These are phyloP conservation scores for Diogma glabrata DNA, from an alignment of 2,888 invertebrate genomes.

Conservation along the genomic window DNA sequence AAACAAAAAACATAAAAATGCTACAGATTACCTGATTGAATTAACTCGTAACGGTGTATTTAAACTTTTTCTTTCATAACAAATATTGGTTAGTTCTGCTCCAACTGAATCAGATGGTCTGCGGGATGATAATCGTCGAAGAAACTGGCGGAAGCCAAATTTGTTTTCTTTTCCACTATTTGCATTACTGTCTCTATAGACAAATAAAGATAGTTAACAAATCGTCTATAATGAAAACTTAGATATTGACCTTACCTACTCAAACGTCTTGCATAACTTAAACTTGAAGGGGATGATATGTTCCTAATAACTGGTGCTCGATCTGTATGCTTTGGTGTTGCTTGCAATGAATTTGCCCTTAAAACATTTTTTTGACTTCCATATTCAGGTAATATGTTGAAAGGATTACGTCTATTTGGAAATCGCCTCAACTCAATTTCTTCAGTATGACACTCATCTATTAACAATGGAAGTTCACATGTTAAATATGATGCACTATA, in stretches of 20 bases:
- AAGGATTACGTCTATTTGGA: constrained; percentile 15
- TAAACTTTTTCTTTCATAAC: neutral
- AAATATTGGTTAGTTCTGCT: too few species aligned
- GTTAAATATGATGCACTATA: constrained; percentile 47
- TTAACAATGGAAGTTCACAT: constrained; percentile 48
- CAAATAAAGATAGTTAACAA: too few species aligned
- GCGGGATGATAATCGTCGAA: constrained; percentile 34
- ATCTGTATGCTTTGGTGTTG: constrained; percentile 21
- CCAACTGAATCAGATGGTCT: constrained; percentile 13
- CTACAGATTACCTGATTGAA: too few species aligned
- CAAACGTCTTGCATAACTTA: constrained; percentile 7
- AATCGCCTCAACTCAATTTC: constrained; percentile 34
- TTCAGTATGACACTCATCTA: constrained; percentile 45
- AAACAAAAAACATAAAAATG: too few species aligned
- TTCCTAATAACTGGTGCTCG: constrained; percentile 39
- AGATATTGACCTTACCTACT: neutral
- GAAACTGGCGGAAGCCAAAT: constrained; percentile 33
- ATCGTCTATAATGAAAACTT: neutral
- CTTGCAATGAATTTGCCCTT: constrained; percentile 33
- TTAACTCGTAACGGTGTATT: too few species aligned
- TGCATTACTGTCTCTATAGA: neutral
- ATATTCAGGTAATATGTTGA: constrained; percentile 10
- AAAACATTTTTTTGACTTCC: constrained; percentile 17
- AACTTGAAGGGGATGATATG: constrained; percentile 37
- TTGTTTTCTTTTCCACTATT: constrained; percentile 7